A percentile compares a stretch with the other conserved stretches of the same genome.
These are phyloP conservation scores for Gopherus flavomarginatus DNA, from an alignment of 2,113 vertebrate species.

Conservation along the genomic window DNA sequence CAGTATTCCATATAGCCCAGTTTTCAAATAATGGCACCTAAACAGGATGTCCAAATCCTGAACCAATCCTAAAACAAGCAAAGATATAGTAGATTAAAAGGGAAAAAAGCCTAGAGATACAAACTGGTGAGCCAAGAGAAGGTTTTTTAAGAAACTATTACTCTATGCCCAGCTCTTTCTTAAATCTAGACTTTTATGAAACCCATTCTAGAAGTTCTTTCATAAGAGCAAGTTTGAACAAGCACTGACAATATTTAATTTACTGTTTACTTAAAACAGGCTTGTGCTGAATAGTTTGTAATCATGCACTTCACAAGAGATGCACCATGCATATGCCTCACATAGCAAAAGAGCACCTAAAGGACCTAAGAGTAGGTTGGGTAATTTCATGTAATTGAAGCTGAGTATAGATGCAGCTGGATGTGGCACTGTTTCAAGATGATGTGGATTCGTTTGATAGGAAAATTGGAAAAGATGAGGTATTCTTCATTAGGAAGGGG, in stretches of 20 bases:
- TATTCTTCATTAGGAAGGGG: constrained; percentile 76
- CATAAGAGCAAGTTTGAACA: constrained; percentile 37
- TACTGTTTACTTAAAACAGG: constrained; percentile 79
- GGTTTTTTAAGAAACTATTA: background rate
- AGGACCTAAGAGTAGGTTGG: constrained; percentile 74
- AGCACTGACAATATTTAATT: constrained; percentile 75
- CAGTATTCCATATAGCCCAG: background rate
- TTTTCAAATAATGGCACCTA: background rate
- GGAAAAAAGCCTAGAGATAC: background rate
- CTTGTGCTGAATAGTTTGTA: constrained; percentile 73
- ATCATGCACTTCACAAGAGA: constrained; percentile 72
- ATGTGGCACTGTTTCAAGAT: constrained; percentile 70
- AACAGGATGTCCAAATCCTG: background rate
- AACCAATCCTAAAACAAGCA: background rate
- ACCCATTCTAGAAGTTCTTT: constrained; percentile 55
- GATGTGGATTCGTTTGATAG: constrained; percentile 77
- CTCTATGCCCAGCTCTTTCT: constrained; percentile 10
- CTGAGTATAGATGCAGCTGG: constrained; percentile 75
- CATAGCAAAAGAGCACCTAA: constrained; percentile 71
- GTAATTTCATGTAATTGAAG: constrained; percentile 78
- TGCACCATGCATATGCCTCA: constrained; percentile 55
- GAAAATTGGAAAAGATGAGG: constrained; percentile 80
- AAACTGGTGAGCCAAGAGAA: background rate
- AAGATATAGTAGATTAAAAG: constrained; percentile 5
- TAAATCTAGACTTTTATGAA: constrained; percentile 54